These are phyloP conservation scores for Eupleurogrammus muticus DNA, from an alignment of 2,797 vertebrate genomes.

Conservation along the genomic window DNA sequence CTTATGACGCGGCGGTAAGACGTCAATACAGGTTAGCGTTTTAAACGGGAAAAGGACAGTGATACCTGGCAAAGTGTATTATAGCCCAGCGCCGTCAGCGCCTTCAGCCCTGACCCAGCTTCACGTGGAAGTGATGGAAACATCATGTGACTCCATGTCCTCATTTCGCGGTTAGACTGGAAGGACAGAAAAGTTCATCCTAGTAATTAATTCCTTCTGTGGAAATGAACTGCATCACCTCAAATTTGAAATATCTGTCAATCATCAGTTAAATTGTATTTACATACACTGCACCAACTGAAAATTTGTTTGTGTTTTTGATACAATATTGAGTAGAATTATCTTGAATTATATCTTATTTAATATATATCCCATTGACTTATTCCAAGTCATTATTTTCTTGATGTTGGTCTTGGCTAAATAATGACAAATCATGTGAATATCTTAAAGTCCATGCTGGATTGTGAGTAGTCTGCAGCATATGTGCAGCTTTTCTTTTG, in stretches of 20 bases:
- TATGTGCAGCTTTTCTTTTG: too few relatives aligned
- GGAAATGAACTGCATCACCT: neutral
- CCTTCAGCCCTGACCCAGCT: constrained; percentile 33
- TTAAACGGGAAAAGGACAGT: constrained; percentile 39
- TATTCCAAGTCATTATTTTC: too few relatives aligned
- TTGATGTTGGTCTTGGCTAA: too few relatives aligned
- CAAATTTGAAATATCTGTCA: neutral
- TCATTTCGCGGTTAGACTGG: constrained; percentile 19
- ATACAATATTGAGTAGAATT: too few relatives aligned
- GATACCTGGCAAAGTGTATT: constrained; percentile 43
- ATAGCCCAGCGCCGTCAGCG: constrained; percentile 12
- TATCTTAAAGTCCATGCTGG: too few relatives aligned
- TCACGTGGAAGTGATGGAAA: constrained; percentile 34
- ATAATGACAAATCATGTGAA: too few relatives aligned
- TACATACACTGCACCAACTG: too few relatives aligned
- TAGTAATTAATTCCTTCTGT: neutral
- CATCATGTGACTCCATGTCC: constrained; percentile 37
- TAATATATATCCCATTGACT: too few relatives aligned
- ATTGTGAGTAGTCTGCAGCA: too few relatives aligned
- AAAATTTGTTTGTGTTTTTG: too few relatives aligned
- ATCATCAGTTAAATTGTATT: too few relatives aligned
- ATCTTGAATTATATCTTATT: too few relatives aligned
- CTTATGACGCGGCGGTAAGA: constrained; percentile 25
- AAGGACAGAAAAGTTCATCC: constrained; percentile 13
- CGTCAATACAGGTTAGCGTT: constrained; percentile 66